Conservation (phyloP, 2,888 invertebrate species). For the Oligia fasciuncula region DNA sequence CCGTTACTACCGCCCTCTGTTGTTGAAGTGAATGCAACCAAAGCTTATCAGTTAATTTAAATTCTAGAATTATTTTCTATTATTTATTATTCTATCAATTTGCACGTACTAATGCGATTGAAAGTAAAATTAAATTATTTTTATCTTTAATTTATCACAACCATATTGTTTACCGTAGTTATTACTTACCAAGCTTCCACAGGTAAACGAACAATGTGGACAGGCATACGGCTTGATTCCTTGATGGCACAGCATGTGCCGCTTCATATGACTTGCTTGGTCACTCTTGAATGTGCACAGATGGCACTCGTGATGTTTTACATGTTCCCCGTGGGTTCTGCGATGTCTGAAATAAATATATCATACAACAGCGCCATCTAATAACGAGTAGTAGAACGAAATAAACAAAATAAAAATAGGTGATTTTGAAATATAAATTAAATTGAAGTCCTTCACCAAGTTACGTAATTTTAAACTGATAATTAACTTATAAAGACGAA, state of each 20-base stretch:
- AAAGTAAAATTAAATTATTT: neutral
- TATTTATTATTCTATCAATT: too few species aligned
- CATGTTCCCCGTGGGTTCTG: conserved; percentile 87
- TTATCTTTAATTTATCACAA: neutral
- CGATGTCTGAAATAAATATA: conserved; percentile 89
- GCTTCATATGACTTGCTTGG: conserved; percentile 92
- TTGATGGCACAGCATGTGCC: conserved; percentile 95
- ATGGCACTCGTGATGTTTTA: conserved; percentile 90
- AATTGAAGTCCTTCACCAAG: neutral
- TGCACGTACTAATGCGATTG: neutral
- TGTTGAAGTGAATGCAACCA: neutral
- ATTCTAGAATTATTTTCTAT: too few species aligned
- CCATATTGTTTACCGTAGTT: too few species aligned
- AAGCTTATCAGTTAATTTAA: neutral
- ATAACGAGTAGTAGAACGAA: conserved; percentile 20
- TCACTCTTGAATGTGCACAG: conserved; percentile 93
- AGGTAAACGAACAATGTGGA: conserved; percentile 94
- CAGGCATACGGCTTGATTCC: conserved; percentile 96
- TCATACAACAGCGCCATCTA: conserved; percentile 63
- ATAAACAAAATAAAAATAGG: too few species aligned
- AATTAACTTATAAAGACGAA: neutral
- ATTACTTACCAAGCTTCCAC: conserved; percentile 93
- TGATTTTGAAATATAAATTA: neutral
- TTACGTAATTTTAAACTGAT: neutral
- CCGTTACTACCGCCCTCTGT: conserved; percentile 15